These are phyloP conservation scores for Myopa tessellatipennis DNA, from an alignment of 2,888 invertebrate genomes.

Conservation along the genomic window DNA sequence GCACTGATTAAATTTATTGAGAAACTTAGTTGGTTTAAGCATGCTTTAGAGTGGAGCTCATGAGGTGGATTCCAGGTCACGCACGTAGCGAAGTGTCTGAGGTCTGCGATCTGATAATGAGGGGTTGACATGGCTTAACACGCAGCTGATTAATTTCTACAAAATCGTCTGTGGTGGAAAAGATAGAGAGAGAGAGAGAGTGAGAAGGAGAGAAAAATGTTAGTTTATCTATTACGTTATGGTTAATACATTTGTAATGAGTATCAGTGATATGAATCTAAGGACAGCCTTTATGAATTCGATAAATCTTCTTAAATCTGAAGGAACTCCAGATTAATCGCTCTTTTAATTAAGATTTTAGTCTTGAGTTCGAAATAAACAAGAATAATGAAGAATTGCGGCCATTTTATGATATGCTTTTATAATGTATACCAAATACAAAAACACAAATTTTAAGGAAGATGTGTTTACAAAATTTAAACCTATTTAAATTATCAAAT, in stretches of 20 bases:
- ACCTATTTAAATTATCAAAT: no score
- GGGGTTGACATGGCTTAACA: not conserved
- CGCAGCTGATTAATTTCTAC: constrained; percentile 12
- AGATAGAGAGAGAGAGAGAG: no score
- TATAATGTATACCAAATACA: no score
- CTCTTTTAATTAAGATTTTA: not conserved
- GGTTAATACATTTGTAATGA: constrained; percentile 26
- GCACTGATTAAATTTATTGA: constrained; percentile 22
- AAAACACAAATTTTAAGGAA: no score
- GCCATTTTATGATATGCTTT: no score
- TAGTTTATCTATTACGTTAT: not conserved
- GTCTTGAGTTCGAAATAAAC: not conserved
- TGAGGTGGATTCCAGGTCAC: not conserved
- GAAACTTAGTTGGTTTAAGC: constrained; percentile 9
- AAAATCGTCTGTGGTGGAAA: no score
- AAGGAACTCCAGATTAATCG: not conserved
- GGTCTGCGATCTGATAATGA: not conserved
- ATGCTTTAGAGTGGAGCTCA: not conserved
- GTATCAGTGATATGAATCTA: constrained; percentile 17
- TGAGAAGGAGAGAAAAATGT: not conserved
- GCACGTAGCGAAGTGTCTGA: constrained; percentile 16
- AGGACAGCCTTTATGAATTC: not conserved
- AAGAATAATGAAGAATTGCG: no score
- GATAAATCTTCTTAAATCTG: not conserved
- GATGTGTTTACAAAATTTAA: no score